These are phyloP conservation scores for Coenonympha glycerion DNA, from an alignment of 2,888 invertebrate species.

Conservation along the genomic window DNA sequence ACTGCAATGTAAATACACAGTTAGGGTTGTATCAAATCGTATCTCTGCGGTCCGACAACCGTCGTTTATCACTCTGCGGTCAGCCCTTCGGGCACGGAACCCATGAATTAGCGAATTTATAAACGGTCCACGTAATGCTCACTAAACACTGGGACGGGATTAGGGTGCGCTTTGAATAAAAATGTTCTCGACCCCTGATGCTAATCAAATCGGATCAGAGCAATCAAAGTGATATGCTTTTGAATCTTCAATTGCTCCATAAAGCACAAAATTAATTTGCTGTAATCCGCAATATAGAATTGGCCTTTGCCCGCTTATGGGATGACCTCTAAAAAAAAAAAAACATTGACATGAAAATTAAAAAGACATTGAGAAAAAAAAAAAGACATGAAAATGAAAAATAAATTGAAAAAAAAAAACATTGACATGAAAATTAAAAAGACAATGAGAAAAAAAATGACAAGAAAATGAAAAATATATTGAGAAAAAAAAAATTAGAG, in stretches of 20 bases:
- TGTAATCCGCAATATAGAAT: too few relatives aligned
- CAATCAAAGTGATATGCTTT: background rate
- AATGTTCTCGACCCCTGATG: background rate
- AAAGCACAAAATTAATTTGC: too few relatives aligned
- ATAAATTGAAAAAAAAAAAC: too few relatives aligned
- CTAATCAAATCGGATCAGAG: background rate
- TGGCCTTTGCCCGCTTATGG: too few relatives aligned
- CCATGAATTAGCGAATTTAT: slow-evolving; percentile 47
- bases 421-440: too few relatives aligned
- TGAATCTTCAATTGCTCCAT: background rate
- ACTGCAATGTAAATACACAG: slow-evolving; percentile 3
- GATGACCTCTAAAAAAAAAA: too few relatives aligned
- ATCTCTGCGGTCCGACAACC: slow-evolving; percentile 6
- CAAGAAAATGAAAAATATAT: too few relatives aligned
- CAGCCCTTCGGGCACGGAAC: slow-evolving; percentile 34
- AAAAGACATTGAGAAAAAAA: too few relatives aligned
- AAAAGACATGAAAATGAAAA: too few relatives aligned
- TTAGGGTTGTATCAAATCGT: slow-evolving; percentile 5
- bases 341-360: too few relatives aligned
- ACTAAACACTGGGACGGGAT: slow-evolving; percentile 11
- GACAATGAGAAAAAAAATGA: too few relatives aligned
- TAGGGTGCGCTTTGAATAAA: slow-evolving; percentile 7
- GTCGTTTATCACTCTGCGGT: slow-evolving; percentile 12
- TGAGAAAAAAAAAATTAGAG: too few relatives aligned
- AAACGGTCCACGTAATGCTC: slow-evolving; percentile 20